These are phyloP conservation scores for Dryobates pubescens DNA, from an alignment of 2,797 vertebrate genomes.

Conservation along the genomic window DNA sequence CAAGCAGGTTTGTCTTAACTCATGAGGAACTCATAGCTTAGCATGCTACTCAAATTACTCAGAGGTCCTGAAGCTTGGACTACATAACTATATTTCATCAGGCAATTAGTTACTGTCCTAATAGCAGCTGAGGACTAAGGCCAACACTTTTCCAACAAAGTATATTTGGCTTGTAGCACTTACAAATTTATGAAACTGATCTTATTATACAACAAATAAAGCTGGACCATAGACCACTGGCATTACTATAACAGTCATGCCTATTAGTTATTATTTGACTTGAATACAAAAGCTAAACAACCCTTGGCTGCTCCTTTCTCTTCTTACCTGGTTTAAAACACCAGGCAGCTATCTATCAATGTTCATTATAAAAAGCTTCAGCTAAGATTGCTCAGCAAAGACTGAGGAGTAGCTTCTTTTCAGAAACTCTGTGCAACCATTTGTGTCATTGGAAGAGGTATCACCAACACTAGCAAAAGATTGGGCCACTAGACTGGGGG, in stretches of 20 bases:
- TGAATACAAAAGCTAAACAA: not conserved
- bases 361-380: not conserved
- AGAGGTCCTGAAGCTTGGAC: slow-evolving; percentile 32
- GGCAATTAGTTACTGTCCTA: slow-evolving; percentile 25
- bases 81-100: slow-evolving; percentile 28
- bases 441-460: not conserved
- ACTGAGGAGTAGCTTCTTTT: not conserved
- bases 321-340: not conserved
- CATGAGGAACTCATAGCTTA: slow-evolving; percentile 40
- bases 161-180: not conserved
- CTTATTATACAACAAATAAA: not conserved
- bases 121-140: slow-evolving; percentile 3
- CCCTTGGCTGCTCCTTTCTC: not conserved
- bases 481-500: not conserved
- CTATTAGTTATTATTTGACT: not conserved
- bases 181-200: not conserved
- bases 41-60: slow-evolving; percentile 50
- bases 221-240: not conserved
- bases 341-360: not conserved
- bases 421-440: not conserved
- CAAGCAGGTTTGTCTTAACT: slow-evolving; percentile 28
- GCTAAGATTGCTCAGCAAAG: not conserved
- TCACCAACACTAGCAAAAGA: not conserved
- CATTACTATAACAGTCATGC: not conserved
- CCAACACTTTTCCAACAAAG: not conserved